Percentiles rank a stretch among this genome's conserved stretches.
Evolutionary conservation across 2,797 vertebrate species (phyloP).

Genomic region (Varecia variegata): DNA sequence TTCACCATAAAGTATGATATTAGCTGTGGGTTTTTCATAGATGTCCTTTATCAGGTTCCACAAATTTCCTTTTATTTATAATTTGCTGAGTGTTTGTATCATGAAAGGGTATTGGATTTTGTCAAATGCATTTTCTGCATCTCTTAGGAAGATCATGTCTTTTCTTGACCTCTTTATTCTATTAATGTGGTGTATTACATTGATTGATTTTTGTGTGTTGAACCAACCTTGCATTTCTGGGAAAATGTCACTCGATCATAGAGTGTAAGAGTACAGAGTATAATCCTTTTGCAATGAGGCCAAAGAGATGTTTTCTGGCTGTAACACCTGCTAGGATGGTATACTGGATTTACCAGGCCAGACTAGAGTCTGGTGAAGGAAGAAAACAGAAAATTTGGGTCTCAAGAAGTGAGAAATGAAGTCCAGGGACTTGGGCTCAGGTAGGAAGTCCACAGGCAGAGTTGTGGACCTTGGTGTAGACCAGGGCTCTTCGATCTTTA

Average conservation of each 20-base stretch:
- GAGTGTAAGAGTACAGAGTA: rapidly evolving
- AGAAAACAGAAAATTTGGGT: not conserved
- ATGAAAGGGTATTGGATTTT: not conserved
- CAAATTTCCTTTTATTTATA: not conserved
- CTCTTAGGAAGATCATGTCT: not conserved
- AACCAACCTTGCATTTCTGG: conserved; percentile 53
- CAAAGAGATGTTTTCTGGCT: not conserved
- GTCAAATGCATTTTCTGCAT: not conserved
- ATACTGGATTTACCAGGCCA: not conserved
- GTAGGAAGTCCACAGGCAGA: not conserved
- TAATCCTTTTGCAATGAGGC: not conserved
- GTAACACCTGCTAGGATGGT: not conserved
- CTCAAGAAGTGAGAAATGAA: not conserved
- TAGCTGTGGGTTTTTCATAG: not conserved
- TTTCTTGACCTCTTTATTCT: not conserved
- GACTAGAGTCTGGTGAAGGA: not conserved
- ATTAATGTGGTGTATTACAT: rapidly evolving
- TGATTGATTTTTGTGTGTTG: not conserved
- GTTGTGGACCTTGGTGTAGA: not conserved
- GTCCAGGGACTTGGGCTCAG: not conserved
- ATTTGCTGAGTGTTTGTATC: not conserved
- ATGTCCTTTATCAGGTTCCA: not conserved
- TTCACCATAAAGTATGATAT: too few species aligned
- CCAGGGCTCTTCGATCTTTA: not conserved
- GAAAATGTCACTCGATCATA: not conserved